Evolutionary conservation across 2,113 vertebrate genomes (phyloP), one percentile per base, ranked within the genome.

Genomic region (Illadopsis cleaveri): DNA sequence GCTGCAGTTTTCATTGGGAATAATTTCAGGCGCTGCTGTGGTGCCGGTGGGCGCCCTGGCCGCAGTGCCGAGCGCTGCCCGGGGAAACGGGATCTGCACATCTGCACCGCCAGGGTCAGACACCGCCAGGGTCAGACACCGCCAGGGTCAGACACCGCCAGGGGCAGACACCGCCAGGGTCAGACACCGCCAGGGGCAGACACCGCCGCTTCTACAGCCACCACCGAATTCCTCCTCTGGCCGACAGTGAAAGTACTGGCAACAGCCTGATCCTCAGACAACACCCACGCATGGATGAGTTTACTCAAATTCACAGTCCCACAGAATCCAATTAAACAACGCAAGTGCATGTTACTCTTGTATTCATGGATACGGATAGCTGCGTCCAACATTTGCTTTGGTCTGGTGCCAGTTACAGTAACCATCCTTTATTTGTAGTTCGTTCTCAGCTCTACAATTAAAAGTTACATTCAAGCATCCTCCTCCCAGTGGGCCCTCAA

Each of bases 241-340:
- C 82, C 60, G 4, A 7, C 78, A 21, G 0, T 0, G 19, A 19
- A 24, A 50, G 51, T 2, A 4, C 45, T 24, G 17, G 11, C 58
- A 30, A 14, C 72, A 58, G 75, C 71, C 62, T 12, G 17, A 22
- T 45, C 42, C 77, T 58, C 53, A 42, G 54, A 31, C 50, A 51
- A 35, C 5, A 21, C 11, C 65, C 65, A 12, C 35, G 37, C 82
- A 27, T 30, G 64, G 75, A 2, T 60, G 35, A 42, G 33, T 57
- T 66, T 13, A 56, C 85, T 90, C 30, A 8, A 66, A 91, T 64
- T 54, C 85, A 33, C 28, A 40, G 92, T 83, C 92, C 92, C 92
- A 86, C 60, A 57, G 90, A 93, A 94, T 93, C 85, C 82, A 95
- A 83, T 95, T 94, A 94, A 84, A 79, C 80, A 89, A 62, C 6